Percentiles rank a stretch among this genome's conserved stretches.
Conservation (phyloP, 2,888 invertebrate species). For the Julus scanicus region DNA sequence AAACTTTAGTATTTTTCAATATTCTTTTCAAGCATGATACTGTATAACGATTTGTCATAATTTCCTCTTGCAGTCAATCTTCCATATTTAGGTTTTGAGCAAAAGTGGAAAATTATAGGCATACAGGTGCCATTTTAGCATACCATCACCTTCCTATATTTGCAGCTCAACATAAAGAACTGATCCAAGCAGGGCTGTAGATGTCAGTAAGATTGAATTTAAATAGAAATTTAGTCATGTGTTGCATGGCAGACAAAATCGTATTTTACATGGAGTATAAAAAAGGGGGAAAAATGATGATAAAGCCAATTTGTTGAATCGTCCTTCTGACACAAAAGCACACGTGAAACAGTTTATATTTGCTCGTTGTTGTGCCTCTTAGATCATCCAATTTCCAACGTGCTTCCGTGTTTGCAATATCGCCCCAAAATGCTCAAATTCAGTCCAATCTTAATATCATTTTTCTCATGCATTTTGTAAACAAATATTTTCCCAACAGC, state of each 20-base stretch:
- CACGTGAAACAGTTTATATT: background rate
- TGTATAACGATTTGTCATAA: no score
- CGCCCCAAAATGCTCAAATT: conserved; percentile 1
- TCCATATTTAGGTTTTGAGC: no score
- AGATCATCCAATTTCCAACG: background rate
- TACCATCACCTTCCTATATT: no score
- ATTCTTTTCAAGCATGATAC: no score
- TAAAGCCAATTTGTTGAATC: background rate
- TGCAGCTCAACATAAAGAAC: background rate
- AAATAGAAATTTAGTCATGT: background rate
- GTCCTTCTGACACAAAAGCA: conserved; percentile 16
- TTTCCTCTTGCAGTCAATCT: no score
- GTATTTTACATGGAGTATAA: background rate
- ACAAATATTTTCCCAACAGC: conserved; percentile 17
- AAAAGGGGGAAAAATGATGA: background rate
- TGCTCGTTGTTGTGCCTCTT: background rate
- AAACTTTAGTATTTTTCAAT: no score
- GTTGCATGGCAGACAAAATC: background rate
- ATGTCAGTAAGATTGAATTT: background rate
- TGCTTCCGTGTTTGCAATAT: background rate
- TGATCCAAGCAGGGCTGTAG: background rate
- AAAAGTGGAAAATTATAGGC: no score
- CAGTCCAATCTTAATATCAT: conserved; percentile 18
- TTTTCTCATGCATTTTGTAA: background rate
- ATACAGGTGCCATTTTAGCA: background rate